Conservation (phyloP, 1,140 invertebrate genomes). For the Dryas iulia region DNA sequence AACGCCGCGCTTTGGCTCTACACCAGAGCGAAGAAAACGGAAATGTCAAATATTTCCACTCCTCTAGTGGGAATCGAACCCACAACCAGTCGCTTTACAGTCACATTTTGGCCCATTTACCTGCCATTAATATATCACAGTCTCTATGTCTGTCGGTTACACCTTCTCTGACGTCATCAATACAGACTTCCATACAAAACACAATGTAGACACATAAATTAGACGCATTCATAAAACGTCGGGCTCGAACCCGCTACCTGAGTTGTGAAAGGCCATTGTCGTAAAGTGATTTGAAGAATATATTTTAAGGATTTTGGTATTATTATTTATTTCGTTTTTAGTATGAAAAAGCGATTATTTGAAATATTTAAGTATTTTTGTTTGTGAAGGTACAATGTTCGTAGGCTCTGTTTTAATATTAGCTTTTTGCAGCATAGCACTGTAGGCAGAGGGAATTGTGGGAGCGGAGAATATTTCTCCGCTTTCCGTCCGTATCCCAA, state of each 20-base stretch:
- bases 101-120: background rate
- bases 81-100: background rate
- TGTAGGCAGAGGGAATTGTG: too few relatives aligned
- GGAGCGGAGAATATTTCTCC: too few relatives aligned
- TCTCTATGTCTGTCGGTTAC: background rate
- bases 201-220: slow-evolving; percentile 7
- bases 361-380: background rate
- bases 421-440: too few relatives aligned
- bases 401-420: too few relatives aligned
- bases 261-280: background rate
- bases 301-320: background rate
- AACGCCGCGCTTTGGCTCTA: background rate
- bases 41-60: background rate
- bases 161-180: background rate
- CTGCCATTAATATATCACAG: background rate
- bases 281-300: background rate
- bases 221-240: background rate
- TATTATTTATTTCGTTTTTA: background rate
- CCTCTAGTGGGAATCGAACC: background rate
- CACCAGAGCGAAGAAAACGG: background rate
- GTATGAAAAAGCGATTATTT: background rate
- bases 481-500: too few relatives aligned
- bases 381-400: too few relatives aligned
- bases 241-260: slow-evolving; percentile 5
- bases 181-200: background rate